Base-by-base conservation (phyloP, 2,888 invertebrate genomes). In the Hoplodrina ambigua region DNA sequence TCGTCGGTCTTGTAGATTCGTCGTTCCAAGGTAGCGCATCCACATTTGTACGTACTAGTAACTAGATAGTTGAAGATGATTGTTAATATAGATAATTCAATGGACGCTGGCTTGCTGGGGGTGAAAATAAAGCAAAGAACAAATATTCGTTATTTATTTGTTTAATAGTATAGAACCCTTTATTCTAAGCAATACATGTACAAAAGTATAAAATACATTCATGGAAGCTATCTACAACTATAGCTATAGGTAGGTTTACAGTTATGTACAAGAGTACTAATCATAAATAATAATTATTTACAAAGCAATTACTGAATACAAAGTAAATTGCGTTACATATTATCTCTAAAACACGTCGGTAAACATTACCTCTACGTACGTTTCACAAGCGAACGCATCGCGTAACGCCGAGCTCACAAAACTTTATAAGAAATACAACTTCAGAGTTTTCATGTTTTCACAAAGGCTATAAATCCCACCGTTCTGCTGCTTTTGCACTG, bases 221-320 rank as follows among this genome's bases (percentile, higher is more conserved):
- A 75, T 79, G 56, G 83, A 85, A 89, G 83, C 88, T 86, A 86
- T 88, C 85, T 89, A 89, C 88, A 89, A 81, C 82, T 85, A 87
- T 85, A 87, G 84, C 87, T 89, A 89, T 82, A 84, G 65, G 72
- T 83, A 85, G 69, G 72, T 76, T 72, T 79, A 81, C 81, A 72
- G 72, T 84, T 92, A 93, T 94, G 86, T 92, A 93, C 91, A 93
- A 84, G 81, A 84, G 82, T 85, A 85, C 87, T 86, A 87, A 88
- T 90, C 87, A 88, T 92, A 92, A 92, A 92, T 93, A 88, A 87
- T 86, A 89, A 88, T 94, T 94, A 94, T 94, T 92, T 94, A 94
- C 94, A 94, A 89, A 89, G 87, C 87, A 87, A 85, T 86, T 85
- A 84, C 83, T 85, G 81, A 84, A 81, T 84, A 86, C 68, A 79